phyloP scores from a whole-genome alignment of 2,113 vertebrate genomes.

The Sebastes fasciatus region DNA sequence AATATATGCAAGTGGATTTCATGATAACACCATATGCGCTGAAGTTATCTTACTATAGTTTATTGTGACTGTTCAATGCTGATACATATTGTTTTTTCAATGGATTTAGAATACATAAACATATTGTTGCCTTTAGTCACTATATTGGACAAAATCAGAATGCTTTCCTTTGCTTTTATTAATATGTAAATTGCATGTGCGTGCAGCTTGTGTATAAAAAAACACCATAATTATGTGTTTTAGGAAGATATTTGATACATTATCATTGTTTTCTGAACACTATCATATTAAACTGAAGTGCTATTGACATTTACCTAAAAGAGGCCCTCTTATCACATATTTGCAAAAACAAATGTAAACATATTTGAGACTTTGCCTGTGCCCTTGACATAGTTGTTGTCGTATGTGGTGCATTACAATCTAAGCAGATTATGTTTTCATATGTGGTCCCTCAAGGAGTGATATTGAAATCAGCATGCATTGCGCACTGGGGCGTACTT shows the following conservation, averaged over 20 bases:
- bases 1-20: constrained; percentile 24
- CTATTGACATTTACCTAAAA: constrained; percentile 48
- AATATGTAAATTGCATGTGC: constrained; percentile 18
- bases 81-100: constrained; percentile 8
- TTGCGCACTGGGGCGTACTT: constrained; percentile 60
- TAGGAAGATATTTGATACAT: constrained; percentile 14
- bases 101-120: background rate
- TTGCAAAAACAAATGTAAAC: constrained; percentile 67
- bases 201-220: background rate
- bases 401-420: constrained; percentile 51
- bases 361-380: constrained; percentile 54
- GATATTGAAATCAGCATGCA: constrained; percentile 76
- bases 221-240: background rate
- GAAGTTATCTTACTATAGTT: constrained; percentile 1
- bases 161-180: constrained; percentile 22
- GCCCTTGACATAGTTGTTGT: constrained; percentile 71
- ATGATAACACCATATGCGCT: background rate
- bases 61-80: background rate
- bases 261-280: constrained; percentile 11
- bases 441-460: constrained; percentile 67
- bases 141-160: background rate
- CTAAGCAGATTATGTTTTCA: constrained; percentile 74
- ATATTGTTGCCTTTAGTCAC: background rate
- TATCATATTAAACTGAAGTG: background rate
- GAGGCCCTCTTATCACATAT: constrained; percentile 43